Base-by-base conservation (phyloP, 2,888 invertebrate genomes). In the Ectemnius cavifrons region DNA sequence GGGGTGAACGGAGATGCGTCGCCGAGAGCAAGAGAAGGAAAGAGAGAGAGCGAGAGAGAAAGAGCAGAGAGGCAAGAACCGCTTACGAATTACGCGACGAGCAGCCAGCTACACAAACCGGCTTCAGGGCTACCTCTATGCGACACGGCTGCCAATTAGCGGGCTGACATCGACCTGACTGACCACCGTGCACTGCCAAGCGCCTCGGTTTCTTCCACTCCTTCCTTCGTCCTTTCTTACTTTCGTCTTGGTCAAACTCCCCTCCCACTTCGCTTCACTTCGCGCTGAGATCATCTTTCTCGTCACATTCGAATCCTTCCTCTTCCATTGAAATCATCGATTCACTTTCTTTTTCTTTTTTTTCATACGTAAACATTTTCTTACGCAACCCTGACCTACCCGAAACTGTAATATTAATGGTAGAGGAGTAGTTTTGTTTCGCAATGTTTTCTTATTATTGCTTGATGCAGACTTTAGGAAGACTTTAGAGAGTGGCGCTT, bases 121-220 rank as follows among this genome's bases (percentile, higher is more conserved):
- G 89, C 88, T 88, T 67, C 85, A 37, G 83, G 79, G 85, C 86
- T 88, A 85, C 87, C 84, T 87, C 86, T 87, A 86, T 85, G 87
- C 86, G 89, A 90, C 90, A 90, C 86, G 89, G 88, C 87, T 89
- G 90, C 90, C 90, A 90, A 90, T 90, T 90, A 90, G 90, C 86
- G 85, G 82, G 76, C 86, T 89, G 89, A 90, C 89, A 89, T 88
- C 87, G 87, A 87, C 83, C 89, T 88, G 88, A 88, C 88, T 89
- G 89, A 88, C 89, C 89, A 89, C 89, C 89, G 84, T 86, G 81
- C 80, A 75, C 73, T 78, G 78, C 72, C 82, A 85, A 82, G 84
- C 82, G 75, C n/a, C n/a, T 52, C 52, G 52, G 76, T 75, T 78
- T 79, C 81, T 76, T 75, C 69, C 67, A 70, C 74, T 75, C 71